Evolutionary conservation across 2,888 invertebrate species (phyloP).

Genomic region (Clostera curtula): DNA sequence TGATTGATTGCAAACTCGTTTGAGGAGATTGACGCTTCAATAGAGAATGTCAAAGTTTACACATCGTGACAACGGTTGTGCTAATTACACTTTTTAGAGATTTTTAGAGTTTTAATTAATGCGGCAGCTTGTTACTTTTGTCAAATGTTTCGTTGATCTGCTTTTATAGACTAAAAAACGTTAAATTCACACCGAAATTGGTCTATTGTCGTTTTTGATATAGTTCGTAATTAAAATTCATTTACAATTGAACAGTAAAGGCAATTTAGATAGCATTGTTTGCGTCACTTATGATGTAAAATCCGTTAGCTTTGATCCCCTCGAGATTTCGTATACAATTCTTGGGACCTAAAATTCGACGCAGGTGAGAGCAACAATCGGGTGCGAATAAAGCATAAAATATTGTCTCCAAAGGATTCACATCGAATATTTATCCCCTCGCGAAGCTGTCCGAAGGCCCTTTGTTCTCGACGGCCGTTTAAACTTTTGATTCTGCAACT

Average conservation of each 20-base stretch:
- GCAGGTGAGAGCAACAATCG: constrained; percentile 67
- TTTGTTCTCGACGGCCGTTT: constrained; percentile 72
- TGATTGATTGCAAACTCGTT: constrained; percentile 74
- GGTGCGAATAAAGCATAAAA: constrained; percentile 64
- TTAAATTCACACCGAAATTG: no score
- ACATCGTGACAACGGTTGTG: constrained; percentile 13
- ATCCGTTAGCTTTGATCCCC: constrained; percentile 28
- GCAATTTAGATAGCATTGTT: neutral
- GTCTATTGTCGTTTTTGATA: no score
- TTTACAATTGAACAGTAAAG: neutral
- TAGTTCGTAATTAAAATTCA: constrained; percentile 16
- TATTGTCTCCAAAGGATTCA: constrained; percentile 72
- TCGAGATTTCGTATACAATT: constrained; percentile 33
- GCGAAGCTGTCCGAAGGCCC: constrained; percentile 61
- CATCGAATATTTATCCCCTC: constrained; percentile 71
- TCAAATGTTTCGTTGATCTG: constrained; percentile 1
- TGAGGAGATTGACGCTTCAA: constrained; percentile 54
- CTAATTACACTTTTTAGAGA: constrained; percentile 44
- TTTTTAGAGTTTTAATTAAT: constrained; percentile 20
- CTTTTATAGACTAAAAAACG: neutral
- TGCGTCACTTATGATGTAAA: constrained; percentile 11
- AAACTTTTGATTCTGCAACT: constrained; percentile 75
- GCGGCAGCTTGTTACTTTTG: constrained; percentile 12
- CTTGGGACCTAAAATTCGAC: constrained; percentile 35
- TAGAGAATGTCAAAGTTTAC: constrained; percentile 23